Conservation (phyloP, 2,888 invertebrate genomes). For the Dryocosmus kuriphilus region DNA sequence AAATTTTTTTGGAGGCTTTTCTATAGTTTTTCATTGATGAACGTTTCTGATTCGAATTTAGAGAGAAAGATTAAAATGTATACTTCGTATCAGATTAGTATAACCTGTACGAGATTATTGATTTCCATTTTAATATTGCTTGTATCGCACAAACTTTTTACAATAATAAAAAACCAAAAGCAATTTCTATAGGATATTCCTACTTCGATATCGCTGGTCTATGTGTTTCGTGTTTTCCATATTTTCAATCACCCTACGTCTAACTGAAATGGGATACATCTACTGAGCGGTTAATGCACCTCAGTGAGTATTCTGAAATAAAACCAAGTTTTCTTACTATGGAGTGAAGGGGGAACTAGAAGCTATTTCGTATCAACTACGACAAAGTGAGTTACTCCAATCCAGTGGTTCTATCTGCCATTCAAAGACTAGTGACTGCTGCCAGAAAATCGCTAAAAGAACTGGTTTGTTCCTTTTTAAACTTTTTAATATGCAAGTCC, state of each 20-base stretch:
- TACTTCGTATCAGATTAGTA: not conserved
- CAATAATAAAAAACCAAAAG: not conserved
- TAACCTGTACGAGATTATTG: not conserved
- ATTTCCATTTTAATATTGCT: not conserved
- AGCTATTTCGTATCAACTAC: slow-evolving; percentile 18
- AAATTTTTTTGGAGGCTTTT: too few species aligned
- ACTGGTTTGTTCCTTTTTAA: not conserved
- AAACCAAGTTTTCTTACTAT: slow-evolving; percentile 1
- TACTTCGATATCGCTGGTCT: slow-evolving; percentile 4
- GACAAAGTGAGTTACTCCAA: slow-evolving; percentile 37
- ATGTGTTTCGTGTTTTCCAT: slow-evolving; percentile 3
- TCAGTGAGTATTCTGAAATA: slow-evolving; percentile 21
- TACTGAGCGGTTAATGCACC: slow-evolving; percentile 25
- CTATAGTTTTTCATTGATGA: too few species aligned
- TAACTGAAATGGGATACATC: not conserved
- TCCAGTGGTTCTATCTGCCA: slow-evolving; percentile 16
- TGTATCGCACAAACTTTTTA: not conserved
- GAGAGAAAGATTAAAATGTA: too few species aligned
- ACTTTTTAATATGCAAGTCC: not conserved
- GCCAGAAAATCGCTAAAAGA: slow-evolving; percentile 16
- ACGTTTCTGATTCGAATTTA: too few species aligned
- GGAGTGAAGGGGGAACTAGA: not conserved
- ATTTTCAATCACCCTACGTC: slow-evolving; percentile 14
- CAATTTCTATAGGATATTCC: not conserved
- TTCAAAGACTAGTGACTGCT: slow-evolving; percentile 11